Conservation (phyloP, 1,140 invertebrate species). For the Aphidius gifuensis region DNA sequence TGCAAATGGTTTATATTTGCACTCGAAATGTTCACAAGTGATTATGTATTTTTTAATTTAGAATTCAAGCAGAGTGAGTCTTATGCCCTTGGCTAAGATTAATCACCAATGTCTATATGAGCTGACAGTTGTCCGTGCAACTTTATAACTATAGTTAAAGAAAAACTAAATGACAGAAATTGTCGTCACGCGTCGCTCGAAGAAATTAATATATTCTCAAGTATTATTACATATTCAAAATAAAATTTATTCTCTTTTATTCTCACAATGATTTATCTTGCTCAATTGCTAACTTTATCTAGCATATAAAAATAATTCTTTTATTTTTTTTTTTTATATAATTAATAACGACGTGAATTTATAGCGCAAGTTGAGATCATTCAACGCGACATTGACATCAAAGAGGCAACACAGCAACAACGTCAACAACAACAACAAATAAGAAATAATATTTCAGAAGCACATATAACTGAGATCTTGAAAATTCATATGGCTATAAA, state of each 20-base stretch:
- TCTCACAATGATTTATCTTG: background rate
- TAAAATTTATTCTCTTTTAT: background rate
- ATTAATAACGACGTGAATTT: too few species aligned
- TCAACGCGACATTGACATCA: background rate
- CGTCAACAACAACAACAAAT: background rate
- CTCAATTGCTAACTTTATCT: background rate
- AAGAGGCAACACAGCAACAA: background rate
- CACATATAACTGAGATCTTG: too few species aligned
- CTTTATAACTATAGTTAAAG: conserved; percentile 18
- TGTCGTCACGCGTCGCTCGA: conserved; percentile 14
- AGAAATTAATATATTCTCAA: conserved; percentile 14
- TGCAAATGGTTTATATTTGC: too few species aligned
- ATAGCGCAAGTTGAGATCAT: background rate
- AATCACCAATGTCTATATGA: conserved; percentile 38
- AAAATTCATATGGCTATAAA: too few species aligned
- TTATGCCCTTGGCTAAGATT: conserved; percentile 50
- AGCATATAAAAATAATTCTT: background rate
- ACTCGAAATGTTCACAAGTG: background rate
- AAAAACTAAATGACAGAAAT: background rate
- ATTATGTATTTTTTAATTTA: conserved; percentile 44
- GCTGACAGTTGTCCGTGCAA: conserved; percentile 40
- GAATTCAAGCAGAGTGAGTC: conserved; percentile 42
- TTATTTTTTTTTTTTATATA: background rate
- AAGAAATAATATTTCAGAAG: background rate
- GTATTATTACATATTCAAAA: background rate